These are phyloP conservation scores for Gasteruption jaculator DNA, from an alignment of 2,888 invertebrate genomes.

Conservation along the genomic window DNA sequence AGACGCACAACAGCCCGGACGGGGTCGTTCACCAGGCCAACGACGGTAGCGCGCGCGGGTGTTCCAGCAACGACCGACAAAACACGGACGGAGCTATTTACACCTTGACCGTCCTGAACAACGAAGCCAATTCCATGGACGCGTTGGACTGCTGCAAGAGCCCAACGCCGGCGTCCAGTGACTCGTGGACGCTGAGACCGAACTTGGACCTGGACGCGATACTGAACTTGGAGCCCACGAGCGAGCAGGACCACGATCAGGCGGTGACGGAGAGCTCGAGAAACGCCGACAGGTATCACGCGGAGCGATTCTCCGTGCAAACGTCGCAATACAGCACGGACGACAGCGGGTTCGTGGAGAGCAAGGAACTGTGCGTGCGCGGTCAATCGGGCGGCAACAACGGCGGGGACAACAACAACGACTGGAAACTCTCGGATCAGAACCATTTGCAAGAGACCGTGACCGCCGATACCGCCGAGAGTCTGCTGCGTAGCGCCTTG, in stretches of 20 bases:
- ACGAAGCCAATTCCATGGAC: slow-evolving; percentile 55
- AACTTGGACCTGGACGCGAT: slow-evolving; percentile 76
- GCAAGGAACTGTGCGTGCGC: slow-evolving; percentile 54
- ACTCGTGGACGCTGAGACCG: slow-evolving; percentile 64
- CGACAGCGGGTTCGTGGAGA: slow-evolving; percentile 71
- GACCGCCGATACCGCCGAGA: slow-evolving; percentile 58
- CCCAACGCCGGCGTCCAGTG: slow-evolving; percentile 55
- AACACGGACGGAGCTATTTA: slow-evolving; percentile 68
- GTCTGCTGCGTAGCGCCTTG: slow-evolving; percentile 74
- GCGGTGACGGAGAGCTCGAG: slow-evolving; percentile 58
- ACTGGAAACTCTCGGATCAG: slow-evolving; percentile 76
- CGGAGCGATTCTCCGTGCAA: slow-evolving; percentile 27
- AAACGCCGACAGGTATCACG: slow-evolving; percentile 38
- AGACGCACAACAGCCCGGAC: slow-evolving; percentile 57
- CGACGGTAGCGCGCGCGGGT: slow-evolving; percentile 47
- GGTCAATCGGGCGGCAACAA: slow-evolving; percentile 26
- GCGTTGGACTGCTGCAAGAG: slow-evolving; percentile 49
- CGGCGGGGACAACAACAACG: slow-evolving; percentile 67
- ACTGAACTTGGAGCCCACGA: slow-evolving; percentile 64
- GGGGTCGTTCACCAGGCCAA: slow-evolving; percentile 52
- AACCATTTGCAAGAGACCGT: slow-evolving; percentile 51
- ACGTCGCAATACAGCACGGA: slow-evolving; percentile 62
- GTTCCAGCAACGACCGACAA: slow-evolving; percentile 40
- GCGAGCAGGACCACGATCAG: slow-evolving; percentile 55
- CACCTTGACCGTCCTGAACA: slow-evolving; percentile 81